phyloP scores from a whole-genome alignment of 23 tunicate genomes.

The Botrylloides violaceus region DNA sequence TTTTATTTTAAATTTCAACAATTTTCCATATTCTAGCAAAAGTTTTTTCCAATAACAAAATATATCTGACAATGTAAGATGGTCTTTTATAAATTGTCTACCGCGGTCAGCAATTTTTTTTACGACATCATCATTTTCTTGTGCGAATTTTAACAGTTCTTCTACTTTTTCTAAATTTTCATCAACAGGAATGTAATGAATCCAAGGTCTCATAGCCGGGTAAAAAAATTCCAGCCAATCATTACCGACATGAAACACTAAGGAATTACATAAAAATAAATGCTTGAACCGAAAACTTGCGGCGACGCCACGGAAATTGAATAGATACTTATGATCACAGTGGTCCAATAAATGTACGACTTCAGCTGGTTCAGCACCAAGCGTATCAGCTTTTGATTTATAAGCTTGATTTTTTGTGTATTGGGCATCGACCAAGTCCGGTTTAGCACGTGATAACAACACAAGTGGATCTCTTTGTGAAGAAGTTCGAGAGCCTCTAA shows the following conservation, averaged over 20 bases:
- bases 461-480: slow-evolving; percentile 63
- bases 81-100: slow-evolving; percentile 33
- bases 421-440: slow-evolving; percentile 77
- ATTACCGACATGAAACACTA: slow-evolving; percentile 83
- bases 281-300: slow-evolving; percentile 92
- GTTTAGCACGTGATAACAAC: slow-evolving; percentile 60
- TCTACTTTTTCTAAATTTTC: slow-evolving; percentile 49
- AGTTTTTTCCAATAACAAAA: slow-evolving; percentile 71
- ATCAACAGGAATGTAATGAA: slow-evolving; percentile 71
- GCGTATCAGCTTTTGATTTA: slow-evolving; percentile 79
- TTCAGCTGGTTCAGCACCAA: slow-evolving; percentile 87
- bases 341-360: slow-evolving; percentile 71
- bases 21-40: slow-evolving; percentile 30
- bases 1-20: slow-evolving; percentile 41
- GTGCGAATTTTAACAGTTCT: slow-evolving; percentile 58
- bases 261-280: slow-evolving; percentile 75
- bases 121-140: slow-evolving; percentile 62
- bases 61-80: slow-evolving; percentile 64
- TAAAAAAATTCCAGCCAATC: slow-evolving; percentile 91
- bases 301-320: slow-evolving; percentile 93
- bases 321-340: slow-evolving; percentile 84
- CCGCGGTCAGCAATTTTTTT: slow-evolving; percentile 76
- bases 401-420: slow-evolving; percentile 92
- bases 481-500: slow-evolving; percentile 85
- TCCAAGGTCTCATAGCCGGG: slow-evolving; percentile 80